Base-by-base conservation (phyloP, 2,113 vertebrate genomes). In the Trochalopteron elliotii region DNA sequence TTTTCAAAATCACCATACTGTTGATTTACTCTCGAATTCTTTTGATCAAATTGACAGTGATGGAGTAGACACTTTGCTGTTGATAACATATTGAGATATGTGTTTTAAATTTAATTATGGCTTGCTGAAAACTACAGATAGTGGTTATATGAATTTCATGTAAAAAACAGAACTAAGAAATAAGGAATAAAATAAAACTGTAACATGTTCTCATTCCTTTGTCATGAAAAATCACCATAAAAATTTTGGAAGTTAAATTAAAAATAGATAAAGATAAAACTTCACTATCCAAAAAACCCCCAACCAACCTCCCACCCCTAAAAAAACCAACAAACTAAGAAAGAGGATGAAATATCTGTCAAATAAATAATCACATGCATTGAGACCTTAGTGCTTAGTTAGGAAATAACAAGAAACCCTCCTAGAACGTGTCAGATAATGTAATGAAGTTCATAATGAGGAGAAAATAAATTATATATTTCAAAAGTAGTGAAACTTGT, bases 61-160 rank as follows among this genome's bases (percentile, higher is more conserved):
- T 68, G 39, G 42, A 80, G 39, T 80, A 75, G 70, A 82, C 85
- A 18, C 6, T 85, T 80, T 80, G 50, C 63, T 85, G 33, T 55
- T 1, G 2, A 89, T 69, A 94, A 33, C 11, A 71, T 74, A 57
- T n/a, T 88, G 59, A 96, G 79, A 90, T 80, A 77, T n/a, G 17
- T 70, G 23, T 10, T 91, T 93, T 88, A 80, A 88, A 94, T 94
- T 42, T 92, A 83, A 70, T 92, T 74, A 77, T 5, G 24, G 10
- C 17, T 96, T 77, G 59, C 47, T 70, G 55, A 88, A 90, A 88
- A 59, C 5, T 67, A 16, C 4, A 45, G 63, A 44, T 27, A 91
- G 20, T 8, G 15, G 16, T 45, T 91, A 57, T 35, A 72, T 18
- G 50, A 10, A 33, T 68, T 72, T 95, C 33, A n/a, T 83, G 59